These are phyloP conservation scores for Sarcophaga carnaria DNA, from an alignment of 2,888 invertebrate species.

Conservation along the genomic window DNA sequence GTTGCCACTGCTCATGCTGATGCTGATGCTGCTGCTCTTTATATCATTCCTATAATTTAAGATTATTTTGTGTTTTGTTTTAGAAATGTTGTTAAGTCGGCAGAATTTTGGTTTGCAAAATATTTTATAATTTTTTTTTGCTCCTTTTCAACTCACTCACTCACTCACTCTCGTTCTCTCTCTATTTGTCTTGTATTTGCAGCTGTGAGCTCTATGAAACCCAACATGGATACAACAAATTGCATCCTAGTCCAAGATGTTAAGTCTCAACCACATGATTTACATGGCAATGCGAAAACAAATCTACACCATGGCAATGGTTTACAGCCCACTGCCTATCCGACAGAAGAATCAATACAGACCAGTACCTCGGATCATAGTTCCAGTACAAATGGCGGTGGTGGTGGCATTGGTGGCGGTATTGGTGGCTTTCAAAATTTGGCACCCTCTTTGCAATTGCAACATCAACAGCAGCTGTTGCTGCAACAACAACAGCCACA, in stretches of 20 bases:
- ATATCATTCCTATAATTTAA: constrained; percentile 43
- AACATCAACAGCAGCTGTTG: constrained; percentile 84
- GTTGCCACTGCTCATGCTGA: neutral
- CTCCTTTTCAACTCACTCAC: neutral
- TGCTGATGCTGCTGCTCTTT: neutral
- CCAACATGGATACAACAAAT: constrained; percentile 93
- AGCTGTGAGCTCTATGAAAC: constrained; percentile 95
- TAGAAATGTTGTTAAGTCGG: constrained; percentile 52
- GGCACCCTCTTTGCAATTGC: constrained; percentile 79
- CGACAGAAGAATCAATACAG: constrained; percentile 89
- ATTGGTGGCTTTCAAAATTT: constrained; percentile 72
- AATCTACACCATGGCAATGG: constrained; percentile 74
- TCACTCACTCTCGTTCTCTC: neutral
- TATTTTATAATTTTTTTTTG: constrained; percentile 38
- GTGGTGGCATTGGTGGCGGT: constrained; percentile 57
- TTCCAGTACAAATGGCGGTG: constrained; percentile 82
- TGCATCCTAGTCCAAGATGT: constrained; percentile 93
- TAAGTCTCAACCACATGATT: constrained; percentile 91
- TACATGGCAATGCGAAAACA: constrained; percentile 84
- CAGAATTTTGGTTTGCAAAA: constrained; percentile 41
- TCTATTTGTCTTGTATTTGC: constrained; percentile 81
- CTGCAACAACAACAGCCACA: constrained; percentile 83
- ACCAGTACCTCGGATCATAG: constrained; percentile 88
- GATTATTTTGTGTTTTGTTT: constrained; percentile 31
- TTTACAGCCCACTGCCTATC: constrained; percentile 83